phyloP scores from a whole-genome alignment of 2,113 vertebrate species.

The Canis aureus region DNA sequence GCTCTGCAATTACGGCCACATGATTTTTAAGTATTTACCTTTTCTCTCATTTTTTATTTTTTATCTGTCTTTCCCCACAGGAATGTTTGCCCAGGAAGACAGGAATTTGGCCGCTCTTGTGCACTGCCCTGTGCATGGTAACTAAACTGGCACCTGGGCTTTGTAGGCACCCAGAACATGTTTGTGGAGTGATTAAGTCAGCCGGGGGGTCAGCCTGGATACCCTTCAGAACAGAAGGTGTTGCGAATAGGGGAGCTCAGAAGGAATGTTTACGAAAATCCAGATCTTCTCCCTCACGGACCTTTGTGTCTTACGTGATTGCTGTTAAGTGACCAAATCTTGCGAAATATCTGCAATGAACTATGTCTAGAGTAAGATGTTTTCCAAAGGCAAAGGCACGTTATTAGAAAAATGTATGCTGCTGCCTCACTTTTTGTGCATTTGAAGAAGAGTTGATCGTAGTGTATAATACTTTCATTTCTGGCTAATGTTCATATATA shows the following conservation, averaged over 20 bases:
- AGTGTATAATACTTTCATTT: background rate
- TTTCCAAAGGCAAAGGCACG: background rate
- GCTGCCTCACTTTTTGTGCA: background rate
- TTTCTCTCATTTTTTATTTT: background rate
- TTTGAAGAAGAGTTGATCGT: background rate
- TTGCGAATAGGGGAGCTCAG: background rate
- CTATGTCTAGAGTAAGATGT: background rate
- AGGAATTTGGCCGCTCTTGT: background rate
- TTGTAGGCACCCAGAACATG: background rate
- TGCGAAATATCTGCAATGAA: background rate
- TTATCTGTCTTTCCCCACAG: background rate
- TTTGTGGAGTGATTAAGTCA: too few species aligned
- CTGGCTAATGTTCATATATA: background rate
- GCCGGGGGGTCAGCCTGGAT: background rate
- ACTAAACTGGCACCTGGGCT: background rate
- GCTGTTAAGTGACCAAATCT: background rate
- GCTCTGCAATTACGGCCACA: accelerated
- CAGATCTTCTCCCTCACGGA: background rate
- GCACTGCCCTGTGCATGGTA: accelerated
- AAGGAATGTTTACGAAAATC: background rate
- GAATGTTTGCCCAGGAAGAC: background rate
- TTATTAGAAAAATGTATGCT: background rate
- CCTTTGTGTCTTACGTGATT: background rate
- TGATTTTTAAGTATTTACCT: background rate
- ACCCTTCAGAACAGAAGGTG: background rate